These are phyloP conservation scores for Ennomos erosarius DNA, from an alignment of 2,888 invertebrate species.

Conservation along the genomic window DNA sequence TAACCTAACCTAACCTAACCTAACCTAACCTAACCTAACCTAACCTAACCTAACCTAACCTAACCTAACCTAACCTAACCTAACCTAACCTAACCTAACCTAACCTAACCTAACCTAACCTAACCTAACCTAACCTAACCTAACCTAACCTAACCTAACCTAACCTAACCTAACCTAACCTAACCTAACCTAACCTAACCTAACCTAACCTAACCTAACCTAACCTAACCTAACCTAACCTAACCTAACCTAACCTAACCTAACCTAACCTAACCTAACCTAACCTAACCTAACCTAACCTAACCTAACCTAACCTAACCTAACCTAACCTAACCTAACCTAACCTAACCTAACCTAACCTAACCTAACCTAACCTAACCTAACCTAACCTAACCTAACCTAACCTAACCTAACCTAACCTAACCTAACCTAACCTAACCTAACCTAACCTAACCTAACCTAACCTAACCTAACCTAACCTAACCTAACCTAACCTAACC, in stretches of 20 bases:
- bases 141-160: not conserved
- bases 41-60: constrained; percentile 4
- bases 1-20: constrained; percentile 22
- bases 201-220: constrained; percentile 29
- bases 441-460: constrained; percentile 5
- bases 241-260: constrained; percentile 5
- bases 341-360: constrained; percentile 2
- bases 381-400: constrained; percentile 14
- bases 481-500: constrained; percentile 29
- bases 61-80: constrained; percentile 29
- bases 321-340: constrained; percentile 1
- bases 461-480: constrained; percentile 4
- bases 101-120: constrained; percentile 7
- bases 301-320: constrained; percentile 22
- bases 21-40: constrained; percentile 5
- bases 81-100: constrained; percentile 30
- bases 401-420: constrained; percentile 27
- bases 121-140: constrained; percentile 1
- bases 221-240: constrained; percentile 7
- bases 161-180: constrained; percentile 14
- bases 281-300: constrained; percentile 31
- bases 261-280: constrained; percentile 17
- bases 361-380: constrained; percentile 5
- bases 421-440: constrained; percentile 22
- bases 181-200: constrained; percentile 19